Conservation (phyloP, 2,797 vertebrate genomes). For the Pelodytes ibericus region DNA sequence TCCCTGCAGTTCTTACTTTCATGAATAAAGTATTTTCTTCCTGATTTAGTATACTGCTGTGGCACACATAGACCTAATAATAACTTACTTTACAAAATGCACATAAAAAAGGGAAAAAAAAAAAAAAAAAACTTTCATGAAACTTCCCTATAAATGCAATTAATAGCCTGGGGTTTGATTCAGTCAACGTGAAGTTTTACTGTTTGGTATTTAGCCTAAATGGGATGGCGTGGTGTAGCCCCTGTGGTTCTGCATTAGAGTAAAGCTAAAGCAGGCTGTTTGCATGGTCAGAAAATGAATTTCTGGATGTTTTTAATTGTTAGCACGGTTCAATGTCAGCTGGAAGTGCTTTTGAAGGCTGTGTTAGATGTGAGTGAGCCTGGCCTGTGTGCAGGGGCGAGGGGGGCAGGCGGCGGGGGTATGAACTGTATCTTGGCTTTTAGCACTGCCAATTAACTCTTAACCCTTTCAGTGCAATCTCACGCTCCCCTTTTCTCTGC, state of each 20-base stretch:
- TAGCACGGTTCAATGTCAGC: conserved; percentile 49
- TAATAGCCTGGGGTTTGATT: conserved; percentile 52
- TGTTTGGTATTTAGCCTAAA: conserved; percentile 51
- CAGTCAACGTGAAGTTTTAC: conserved; percentile 42
- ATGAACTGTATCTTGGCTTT: conserved; percentile 34
- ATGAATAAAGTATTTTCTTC: no score
- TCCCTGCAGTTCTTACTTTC: no score
- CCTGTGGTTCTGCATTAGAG: conserved; percentile 55
- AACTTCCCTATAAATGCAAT: conserved; percentile 43
- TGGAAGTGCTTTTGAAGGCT: conserved; percentile 47
- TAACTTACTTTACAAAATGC: conserved; percentile 28
- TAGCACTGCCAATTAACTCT: conserved; percentile 31
- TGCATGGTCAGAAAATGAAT: conserved; percentile 53
- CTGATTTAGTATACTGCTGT: no score
- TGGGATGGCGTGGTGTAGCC: conserved; percentile 51
- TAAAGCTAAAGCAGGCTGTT: conserved; percentile 47
- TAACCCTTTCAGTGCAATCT: conserved; percentile 24
- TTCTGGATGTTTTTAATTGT: conserved; percentile 54
- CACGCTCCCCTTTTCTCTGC: no score
- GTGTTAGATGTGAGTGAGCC: conserved; percentile 38
- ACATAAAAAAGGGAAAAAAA: conserved; percentile 20
- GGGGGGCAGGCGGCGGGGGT: no score
- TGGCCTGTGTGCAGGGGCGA: conserved; percentile 44
- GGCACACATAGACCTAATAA: background rate
- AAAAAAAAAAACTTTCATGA: conserved; percentile 28